Evolutionary conservation across 2,888 invertebrate species (phyloP), one percentile per base, ranked within the genome.

Genomic region (Harpagoxenus sublaevis): DNA sequence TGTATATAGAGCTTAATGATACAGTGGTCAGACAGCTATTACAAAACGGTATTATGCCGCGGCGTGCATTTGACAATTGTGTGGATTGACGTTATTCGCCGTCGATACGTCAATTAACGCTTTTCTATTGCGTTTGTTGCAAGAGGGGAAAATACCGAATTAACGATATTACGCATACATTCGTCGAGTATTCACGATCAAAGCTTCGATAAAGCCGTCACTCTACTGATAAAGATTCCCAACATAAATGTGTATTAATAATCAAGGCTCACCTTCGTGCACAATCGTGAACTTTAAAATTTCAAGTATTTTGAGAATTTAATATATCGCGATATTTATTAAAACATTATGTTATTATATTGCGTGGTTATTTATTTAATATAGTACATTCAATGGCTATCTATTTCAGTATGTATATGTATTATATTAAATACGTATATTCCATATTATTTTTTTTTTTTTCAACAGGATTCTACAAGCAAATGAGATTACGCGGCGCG

Each of bases 1-100:
- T 63, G n/a, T 63, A 77, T 63, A 45, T 53, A 39, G 75, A 45
- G 77, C 53, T 82, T 65, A 53, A 71, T 79, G 73, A 81, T 60
- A 81, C 71, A 73, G 35, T 48, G 57, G 48, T 65, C 79, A 62
- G 60, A 70, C 73, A 71, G 48, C 39, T 60, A 81, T 81, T 71
- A 48, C 71, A 71, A 70, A 79, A 79, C 18, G 35, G 18, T 53
- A 81, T 81, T 81, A 81, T 81, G 28, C 60, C 60, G 48, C 31
- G 55, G n/a, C 45, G 62, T 51, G 75, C 78, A 60, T 71, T 71
- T 71, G 79, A 62, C 48, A 39, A 51, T 81, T 51, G 73, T 68
- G 68, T 55, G 73, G 23, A 81, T 81, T 28, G 73, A 71, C 53
- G 23, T 81, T 81, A 60, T 79, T 71, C 45, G 57, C 45, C 45